A percentile compares a stretch with the other conserved stretches of the same genome.
Evolutionary conservation across 1,140 invertebrate genomes (phyloP).

Genomic region (Sipha flava): DNA sequence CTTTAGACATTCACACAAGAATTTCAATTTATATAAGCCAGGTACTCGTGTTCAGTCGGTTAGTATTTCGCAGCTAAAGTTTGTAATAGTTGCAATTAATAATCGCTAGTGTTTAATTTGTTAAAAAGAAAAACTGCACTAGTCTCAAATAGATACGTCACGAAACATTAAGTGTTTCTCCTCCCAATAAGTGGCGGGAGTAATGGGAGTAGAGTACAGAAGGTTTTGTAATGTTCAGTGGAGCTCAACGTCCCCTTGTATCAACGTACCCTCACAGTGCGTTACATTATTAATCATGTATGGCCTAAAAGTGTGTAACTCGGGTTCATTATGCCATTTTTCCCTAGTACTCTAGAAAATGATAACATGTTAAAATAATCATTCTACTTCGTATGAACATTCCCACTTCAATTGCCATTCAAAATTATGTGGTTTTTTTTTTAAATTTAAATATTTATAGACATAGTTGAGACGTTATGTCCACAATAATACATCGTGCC

Average conservation of each 20-base stretch:
- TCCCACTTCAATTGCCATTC: neutral
- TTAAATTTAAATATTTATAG: neutral
- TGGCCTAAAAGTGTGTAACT: neutral
- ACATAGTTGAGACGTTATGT: neutral
- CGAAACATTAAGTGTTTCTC: neutral
- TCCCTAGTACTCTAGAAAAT: neutral
- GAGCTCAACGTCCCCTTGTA: neutral
- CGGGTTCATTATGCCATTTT: slow-evolving; percentile 16
- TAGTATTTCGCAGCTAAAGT: neutral
- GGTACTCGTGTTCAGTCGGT: neutral
- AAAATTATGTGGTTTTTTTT: neutral
- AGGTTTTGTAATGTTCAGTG: neutral
- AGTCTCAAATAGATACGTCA: neutral
- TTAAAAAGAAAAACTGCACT: neutral
- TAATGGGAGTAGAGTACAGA: neutral
- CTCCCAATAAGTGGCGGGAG: no score
- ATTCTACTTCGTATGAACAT: neutral
- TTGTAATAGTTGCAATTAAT: neutral
- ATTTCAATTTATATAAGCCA: neutral
- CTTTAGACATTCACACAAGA: neutral
- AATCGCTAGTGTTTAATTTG: neutral
- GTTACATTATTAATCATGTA: neutral
- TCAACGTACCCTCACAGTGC: neutral
- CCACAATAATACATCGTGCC: neutral
- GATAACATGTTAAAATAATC: neutral